A percentile compares a stretch with the other conserved stretches of the same genome.
phyloP scores from a whole-genome alignment of 1,140 invertebrate genomes.

The Drosophila prosaltans region DNA sequence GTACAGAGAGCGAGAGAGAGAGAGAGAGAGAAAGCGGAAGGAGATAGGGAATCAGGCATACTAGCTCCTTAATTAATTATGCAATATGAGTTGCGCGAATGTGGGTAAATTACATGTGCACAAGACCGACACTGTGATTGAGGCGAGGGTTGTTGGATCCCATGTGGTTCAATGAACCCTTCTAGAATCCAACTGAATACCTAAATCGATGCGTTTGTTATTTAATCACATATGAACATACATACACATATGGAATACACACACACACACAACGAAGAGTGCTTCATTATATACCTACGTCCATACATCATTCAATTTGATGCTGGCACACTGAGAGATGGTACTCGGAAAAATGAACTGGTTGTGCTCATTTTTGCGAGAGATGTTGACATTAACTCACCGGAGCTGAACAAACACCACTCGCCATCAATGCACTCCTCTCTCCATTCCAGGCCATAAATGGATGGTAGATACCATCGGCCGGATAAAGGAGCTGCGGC shows the following conservation, averaged over 20 bases:
- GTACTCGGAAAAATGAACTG: not conserved
- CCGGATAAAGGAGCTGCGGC: slow-evolving; percentile 50
- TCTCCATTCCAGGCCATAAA: slow-evolving; percentile 20
- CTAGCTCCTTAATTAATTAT: slow-evolving; percentile 54
- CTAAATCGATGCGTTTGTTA: not conserved
- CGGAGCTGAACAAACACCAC: slow-evolving; percentile 30
- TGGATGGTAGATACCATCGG: slow-evolving; percentile 51
- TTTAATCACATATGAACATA: no score
- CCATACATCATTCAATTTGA: slow-evolving; percentile 4
- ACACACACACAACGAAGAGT: no score
- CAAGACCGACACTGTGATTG: slow-evolving; percentile 10
- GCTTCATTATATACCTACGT: no score
- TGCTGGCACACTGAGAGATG: slow-evolving; percentile 10
- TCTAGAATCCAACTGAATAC: not conserved
- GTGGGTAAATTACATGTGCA: slow-evolving; percentile 21
- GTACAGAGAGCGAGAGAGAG: no score
- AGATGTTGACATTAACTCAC: slow-evolving; percentile 45
- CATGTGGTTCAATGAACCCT: slow-evolving; percentile 24
- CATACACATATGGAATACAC: no score
- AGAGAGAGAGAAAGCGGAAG: no score
- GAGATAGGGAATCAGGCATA: not conserved
- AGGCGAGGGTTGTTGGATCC: not conserved
- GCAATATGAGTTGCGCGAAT: slow-evolving; percentile 38
- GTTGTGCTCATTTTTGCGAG: slow-evolving; percentile 32
- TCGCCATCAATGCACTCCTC: not conserved